A percentile compares a stretch with the other conserved stretches of the same genome.
Conservation (phyloP, 2,888 invertebrate genomes). For the Tholera decimalis region DNA sequence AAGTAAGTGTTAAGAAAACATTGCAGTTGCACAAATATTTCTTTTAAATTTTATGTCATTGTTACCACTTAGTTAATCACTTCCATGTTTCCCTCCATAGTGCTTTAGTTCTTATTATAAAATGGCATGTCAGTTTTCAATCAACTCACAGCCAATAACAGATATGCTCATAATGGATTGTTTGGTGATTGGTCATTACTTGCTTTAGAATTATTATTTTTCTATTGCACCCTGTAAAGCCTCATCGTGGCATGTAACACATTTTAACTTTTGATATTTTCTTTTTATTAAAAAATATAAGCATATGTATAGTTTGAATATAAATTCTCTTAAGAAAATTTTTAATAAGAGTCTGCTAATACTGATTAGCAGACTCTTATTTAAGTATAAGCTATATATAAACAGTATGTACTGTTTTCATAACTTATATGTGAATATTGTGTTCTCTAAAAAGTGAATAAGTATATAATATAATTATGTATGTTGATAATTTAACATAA, state of each 20-base stretch:
- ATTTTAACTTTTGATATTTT: no score
- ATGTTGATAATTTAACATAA: constrained; percentile 13
- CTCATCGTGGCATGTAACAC: constrained; percentile 3
- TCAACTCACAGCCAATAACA: neutral
- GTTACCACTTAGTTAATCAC: constrained; percentile 49
- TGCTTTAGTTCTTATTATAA: constrained; percentile 7
- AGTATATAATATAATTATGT: constrained; percentile 1
- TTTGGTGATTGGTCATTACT: constrained; percentile 4
- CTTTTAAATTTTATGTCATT: constrained; percentile 9
- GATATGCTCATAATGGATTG: constrained; percentile 3
- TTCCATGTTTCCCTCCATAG: constrained; percentile 15
- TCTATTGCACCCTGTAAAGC: neutral
- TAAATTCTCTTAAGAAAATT: neutral
- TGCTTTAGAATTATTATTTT: neutral
- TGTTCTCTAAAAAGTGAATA: neutral
- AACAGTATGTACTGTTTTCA: neutral
- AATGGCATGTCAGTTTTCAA: constrained; percentile 8
- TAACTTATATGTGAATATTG: constrained; percentile 14
- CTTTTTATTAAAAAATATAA: neutral
- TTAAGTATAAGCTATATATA: neutral
- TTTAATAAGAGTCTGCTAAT: neutral
- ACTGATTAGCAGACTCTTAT: neutral
- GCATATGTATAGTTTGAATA: neutral
- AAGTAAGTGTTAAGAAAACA: constrained; percentile 4
- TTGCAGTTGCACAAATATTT: constrained; percentile 27